phyloP scores from a whole-genome alignment of 2,797 vertebrate genomes.

The Pangasius krempfi region DNA sequence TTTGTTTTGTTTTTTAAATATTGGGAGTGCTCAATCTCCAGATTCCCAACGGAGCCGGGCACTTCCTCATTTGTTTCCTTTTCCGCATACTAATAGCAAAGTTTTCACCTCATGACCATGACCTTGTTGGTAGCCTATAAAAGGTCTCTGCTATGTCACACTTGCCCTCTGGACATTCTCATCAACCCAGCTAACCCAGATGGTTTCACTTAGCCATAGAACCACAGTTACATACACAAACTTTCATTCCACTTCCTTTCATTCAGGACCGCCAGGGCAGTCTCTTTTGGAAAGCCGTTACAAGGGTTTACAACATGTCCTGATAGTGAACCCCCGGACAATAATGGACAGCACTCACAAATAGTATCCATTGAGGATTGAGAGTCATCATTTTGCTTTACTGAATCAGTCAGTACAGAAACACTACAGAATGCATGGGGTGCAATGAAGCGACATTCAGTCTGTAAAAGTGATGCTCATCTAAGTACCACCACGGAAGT shows the following conservation, averaged over 20 bases:
- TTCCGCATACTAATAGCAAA: neutral
- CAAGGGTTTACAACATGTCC: neutral
- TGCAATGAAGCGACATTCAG: neutral
- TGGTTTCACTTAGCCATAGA: neutral
- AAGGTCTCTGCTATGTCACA: neutral
- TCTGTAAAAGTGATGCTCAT: neutral
- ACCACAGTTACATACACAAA: neutral
- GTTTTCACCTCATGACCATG: neutral
- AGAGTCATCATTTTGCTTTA: neutral
- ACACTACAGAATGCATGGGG: neutral
- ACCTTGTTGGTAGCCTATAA: slow-evolving; percentile 5
- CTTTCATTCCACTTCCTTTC: neutral
- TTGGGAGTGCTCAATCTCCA: neutral
- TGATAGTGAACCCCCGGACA: neutral
- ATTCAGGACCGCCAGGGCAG: neutral
- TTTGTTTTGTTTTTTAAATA: neutral
- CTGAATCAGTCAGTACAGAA: neutral
- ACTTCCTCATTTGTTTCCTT: neutral
- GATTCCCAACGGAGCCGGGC: neutral
- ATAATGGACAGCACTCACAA: neutral
- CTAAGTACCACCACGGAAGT: neutral
- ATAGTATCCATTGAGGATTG: neutral
- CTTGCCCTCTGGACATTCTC: slow-evolving; percentile 1
- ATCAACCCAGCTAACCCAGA: neutral
- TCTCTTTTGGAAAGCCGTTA: neutral